phyloP scores from a whole-genome alignment of 2,113 vertebrate species.

The Cebidichthys violaceus region DNA sequence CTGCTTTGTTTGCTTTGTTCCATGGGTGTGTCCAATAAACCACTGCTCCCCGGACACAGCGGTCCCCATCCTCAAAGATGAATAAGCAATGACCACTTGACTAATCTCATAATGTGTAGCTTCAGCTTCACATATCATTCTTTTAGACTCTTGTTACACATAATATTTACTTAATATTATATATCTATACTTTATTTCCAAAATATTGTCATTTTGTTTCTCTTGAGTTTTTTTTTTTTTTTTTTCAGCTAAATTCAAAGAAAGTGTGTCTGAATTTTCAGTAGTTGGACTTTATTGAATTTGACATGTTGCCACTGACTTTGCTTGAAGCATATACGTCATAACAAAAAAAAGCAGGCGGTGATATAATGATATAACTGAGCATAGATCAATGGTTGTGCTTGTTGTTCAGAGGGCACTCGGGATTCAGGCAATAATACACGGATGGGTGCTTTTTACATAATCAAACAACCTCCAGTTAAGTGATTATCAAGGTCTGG shows the following conservation, averaged over 20 bases:
- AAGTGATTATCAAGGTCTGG: conserved; percentile 34
- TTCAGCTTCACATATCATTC: not conserved
- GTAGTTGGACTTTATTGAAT: not conserved
- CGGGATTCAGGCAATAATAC: conserved; percentile 7
- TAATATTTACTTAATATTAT: not conserved
- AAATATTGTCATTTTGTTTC: not conserved
- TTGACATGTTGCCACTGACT: not conserved
- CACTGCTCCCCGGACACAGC: conserved; percentile 38
- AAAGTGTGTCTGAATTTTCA: not conserved
- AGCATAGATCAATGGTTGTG: conserved; percentile 7
- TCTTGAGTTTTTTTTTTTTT: not conserved
- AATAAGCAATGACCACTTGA: conserved; percentile 20
- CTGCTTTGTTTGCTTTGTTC: conserved; percentile 50
- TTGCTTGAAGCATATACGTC: conserved; percentile 10
- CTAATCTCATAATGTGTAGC: not conserved
- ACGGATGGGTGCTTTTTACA: conserved; percentile 42
- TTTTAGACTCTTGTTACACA: not conserved
- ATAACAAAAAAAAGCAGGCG: not conserved
- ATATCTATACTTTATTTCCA: not conserved
- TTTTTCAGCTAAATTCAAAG: not conserved
- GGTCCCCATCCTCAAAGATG: not conserved
- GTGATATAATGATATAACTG: not conserved
- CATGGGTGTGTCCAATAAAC: conserved; percentile 55
- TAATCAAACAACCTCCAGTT: conserved; percentile 42
- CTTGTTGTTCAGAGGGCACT: conserved; percentile 15